Evolutionary conservation across 92 coral and sea anemone genomes (phyloP), one percentile per base, ranked within the genome.

Genomic region (Actinostola sp.): DNA sequence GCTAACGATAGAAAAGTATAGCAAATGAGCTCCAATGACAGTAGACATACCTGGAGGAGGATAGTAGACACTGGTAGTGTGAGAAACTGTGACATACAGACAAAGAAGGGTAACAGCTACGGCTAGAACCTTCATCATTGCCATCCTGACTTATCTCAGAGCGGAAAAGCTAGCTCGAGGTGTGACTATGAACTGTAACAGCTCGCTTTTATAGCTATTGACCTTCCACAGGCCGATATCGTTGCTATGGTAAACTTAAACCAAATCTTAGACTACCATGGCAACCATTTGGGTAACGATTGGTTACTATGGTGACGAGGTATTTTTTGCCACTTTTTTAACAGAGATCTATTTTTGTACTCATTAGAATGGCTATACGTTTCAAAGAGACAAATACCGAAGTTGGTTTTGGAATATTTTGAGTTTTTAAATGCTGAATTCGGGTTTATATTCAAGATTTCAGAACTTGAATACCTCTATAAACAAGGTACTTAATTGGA

Each of bases 151-250:
- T 33, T 29, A 28, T 30, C 32, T 34, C 32, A 44, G 32, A 13
- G 56, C 41, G 5, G 38, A 8, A 51, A 67, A 67, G 60, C n/a
- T n/a, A n/a, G n/a, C 61, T 53, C 59, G 53, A 67, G 57, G 45
- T 67, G 72, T 67, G 29, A 49, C 12, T 17, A 2, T 10, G 17
- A 17, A 49, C 10, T 20, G 28, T 21, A 8, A 8, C 2, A 31
- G 16, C 21, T 26, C 15, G 14, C 72, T 67, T 67, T 41, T 67
- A 67, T 67, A 67, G 29, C 2, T 12, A 8, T 25, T 39, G 68
- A 9, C 57, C 24, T 67, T 8, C 17, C 14, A 15, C 55, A 14
- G 14, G 2, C 56, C 39, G 5, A 13, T 30, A 11, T 30, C 2
- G 42, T 67, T 48, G 2, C 28, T 14, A 25, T 14, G 60, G 28